phyloP scores from a whole-genome alignment of 2,113 vertebrate genomes.

The Ageneiosus marmoratus region DNA sequence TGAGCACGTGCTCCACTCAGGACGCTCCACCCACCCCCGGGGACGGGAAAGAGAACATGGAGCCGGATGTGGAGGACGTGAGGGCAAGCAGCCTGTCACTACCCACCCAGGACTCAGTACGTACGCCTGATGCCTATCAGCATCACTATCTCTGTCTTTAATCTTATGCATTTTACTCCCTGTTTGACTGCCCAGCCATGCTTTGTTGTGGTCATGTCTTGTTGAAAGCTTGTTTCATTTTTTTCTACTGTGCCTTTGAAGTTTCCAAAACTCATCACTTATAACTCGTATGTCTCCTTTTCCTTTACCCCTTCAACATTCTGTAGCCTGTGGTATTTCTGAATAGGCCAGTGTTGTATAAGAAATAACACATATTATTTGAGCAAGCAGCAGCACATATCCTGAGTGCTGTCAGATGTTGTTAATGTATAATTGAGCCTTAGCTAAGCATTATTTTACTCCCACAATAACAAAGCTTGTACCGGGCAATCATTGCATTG shows the following conservation, averaged over 20 bases:
- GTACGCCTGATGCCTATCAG: conserved; percentile 56
- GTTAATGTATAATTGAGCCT: conserved; percentile 47
- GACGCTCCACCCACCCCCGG: conserved; percentile 68
- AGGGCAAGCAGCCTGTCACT: conserved; percentile 62
- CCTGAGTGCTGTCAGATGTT: conserved; percentile 29
- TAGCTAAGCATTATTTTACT: conserved; percentile 4
- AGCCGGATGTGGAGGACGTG: conserved; percentile 72
- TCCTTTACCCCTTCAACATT: neutral
- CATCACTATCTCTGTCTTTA: conserved; percentile 42
- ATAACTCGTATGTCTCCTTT: neutral
- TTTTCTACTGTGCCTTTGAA: neutral
- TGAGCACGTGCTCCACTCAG: conserved; percentile 81
- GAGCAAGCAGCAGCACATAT: conserved; percentile 35
- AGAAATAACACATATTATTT: conserved; percentile 47
- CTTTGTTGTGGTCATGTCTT: neutral
- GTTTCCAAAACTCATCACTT: conserved; percentile 3
- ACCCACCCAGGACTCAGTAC: conserved; percentile 72
- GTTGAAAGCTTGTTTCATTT: neutral
- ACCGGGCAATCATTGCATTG: conserved; percentile 9
- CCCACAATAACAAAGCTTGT: neutral
- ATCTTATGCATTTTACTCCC: conserved; percentile 24
- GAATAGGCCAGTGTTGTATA: neutral
- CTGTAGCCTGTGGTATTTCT: conserved; percentile 20
- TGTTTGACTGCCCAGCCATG: conserved; percentile 9
- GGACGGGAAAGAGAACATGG: conserved; percentile 80